A percentile compares a stretch with the other conserved stretches of the same genome.
Evolutionary conservation across 2,113 vertebrate species (phyloP).

Genomic region (Poecilia latipinna): DNA sequence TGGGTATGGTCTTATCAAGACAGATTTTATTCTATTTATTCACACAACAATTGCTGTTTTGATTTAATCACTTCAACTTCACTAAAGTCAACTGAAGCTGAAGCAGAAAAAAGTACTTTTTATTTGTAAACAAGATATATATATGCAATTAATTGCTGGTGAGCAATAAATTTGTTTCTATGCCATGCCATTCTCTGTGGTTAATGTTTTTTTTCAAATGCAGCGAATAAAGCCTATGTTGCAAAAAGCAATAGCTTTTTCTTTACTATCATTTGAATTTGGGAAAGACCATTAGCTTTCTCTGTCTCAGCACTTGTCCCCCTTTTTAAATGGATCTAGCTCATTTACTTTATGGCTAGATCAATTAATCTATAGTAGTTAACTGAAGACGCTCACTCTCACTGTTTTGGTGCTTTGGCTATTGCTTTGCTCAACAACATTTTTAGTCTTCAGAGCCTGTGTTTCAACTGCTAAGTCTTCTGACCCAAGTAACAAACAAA

Average conservation of each 20-base stretch:
- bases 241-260: conserved; percentile 55
- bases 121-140: too few species aligned
- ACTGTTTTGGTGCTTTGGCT: conserved; percentile 50
- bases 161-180: not conserved
- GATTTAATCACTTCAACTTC: conserved; percentile 26
- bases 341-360: conserved; percentile 78
- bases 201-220: conserved; percentile 20
- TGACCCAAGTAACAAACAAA: conserved; percentile 14
- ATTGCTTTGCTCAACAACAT: conserved; percentile 33
- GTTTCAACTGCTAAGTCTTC: not conserved
- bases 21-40: conserved; percentile 37
- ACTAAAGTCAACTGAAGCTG: conserved; percentile 5
- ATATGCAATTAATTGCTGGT: conserved; percentile 7
- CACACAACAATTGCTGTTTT: conserved; percentile 7
- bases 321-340: conserved; percentile 71
- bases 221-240: conserved; percentile 58
- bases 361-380: conserved; percentile 82
- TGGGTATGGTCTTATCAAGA: conserved; percentile 16
- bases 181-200: not conserved
- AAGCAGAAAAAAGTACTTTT: not conserved
- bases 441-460: conserved; percentile 14
- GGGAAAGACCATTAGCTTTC: conserved; percentile 70
- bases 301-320: conserved; percentile 71
- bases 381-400: conserved; percentile 69
- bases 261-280: conserved; percentile 44